Base-by-base conservation (phyloP, 23 tunicate species). In the Ascidia mentula region DNA sequence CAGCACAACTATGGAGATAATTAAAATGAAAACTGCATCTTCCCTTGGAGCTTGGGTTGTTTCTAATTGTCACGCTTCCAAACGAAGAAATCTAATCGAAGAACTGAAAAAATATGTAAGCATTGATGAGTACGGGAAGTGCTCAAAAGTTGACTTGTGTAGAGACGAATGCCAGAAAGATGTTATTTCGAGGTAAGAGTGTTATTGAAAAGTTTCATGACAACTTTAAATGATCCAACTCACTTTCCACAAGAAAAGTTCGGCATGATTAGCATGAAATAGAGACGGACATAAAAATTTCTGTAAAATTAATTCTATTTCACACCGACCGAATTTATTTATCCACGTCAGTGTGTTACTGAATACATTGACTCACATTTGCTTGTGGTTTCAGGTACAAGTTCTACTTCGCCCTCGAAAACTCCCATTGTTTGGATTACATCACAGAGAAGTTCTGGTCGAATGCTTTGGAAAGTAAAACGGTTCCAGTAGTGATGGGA, bases 401-500 rank as follows among this genome's bases (percentile, higher is more conserved):
- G 72, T 90, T 90, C 39, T 86, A 85, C 75, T 87, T 90, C 37
- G 45, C 96, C 6, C 75, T 90, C 40, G 96, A 90, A 42, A 90
- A 90, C 75, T 82, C 92, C 4, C 60, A 37, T n/a, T 88, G 92
- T 38, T 60, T 83, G 60, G 92, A 88, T 72, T 88, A 88, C 83
- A 83, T 88, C 42, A 77, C 88, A 8, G 92, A 88, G 72, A 88
- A 88, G 77, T 88, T 88, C 71, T 83, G 81, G 82, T 7, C 20
- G 24, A 82, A 77, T 40, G 88, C 80, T 0, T 60, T 88, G 28
- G 35, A 2, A 3, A 71, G 82, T 32, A 60, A 38, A 0, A 79
- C 87, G 2, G 92, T 88, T 34, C 92, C 92, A 3, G 92, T 88
- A 13, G 92, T 88, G n/a, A 31, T 88, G 53, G 92, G 92, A 0